Base-by-base conservation (phyloP, 2,797 vertebrate genomes). In the Bryconaethiops microstoma region DNA sequence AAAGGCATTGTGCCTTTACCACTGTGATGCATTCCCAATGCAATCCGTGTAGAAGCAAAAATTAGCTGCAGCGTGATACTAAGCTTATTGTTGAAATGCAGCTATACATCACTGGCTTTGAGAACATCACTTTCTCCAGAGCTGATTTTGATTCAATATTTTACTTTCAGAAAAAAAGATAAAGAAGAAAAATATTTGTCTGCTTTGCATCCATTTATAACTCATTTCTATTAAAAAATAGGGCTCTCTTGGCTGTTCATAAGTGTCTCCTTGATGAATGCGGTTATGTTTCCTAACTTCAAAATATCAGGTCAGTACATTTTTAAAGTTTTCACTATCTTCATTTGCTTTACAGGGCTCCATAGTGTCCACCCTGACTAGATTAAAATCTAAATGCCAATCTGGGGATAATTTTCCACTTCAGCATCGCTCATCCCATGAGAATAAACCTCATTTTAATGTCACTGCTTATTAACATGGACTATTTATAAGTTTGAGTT, bases 401-500 rank as follows among this genome's bases (percentile, higher is more conserved):
- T 84, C 82, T 76, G 59, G 69, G 76, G 67, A 82, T 83, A 75
- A 82, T 79, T 85, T 86, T 79, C 82, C 74, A 74, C 87, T 83
- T 79, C 65, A 48, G 67, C 52, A 72, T 82, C 77, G 83, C 82
- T 85, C 59, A 55, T 85, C 87, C 80, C 83, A 45, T 0, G 65
- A 84, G 87, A 85, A 84, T 79, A 83, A 85, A 84, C 79, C 87
- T 82, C 59, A 62, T 81, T 81, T 82, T 84, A 86, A 88, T 84
- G 80, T 85, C 85, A 82, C 82, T 85, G 84, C 87, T 88, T 84
- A 82, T 84, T 85, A 87, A 87, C 81, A 78, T 80, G 75, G 67
- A 84, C 85, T 86, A 86, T 86, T 86, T 84, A 84, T 86, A 86
- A 86, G 81, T 86, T 74, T 74, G 77, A 73, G 71, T 87, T 83